These are phyloP conservation scores for Metacarcinus magister DNA, from an alignment of 2,888 invertebrate species.

Conservation along the genomic window DNA sequence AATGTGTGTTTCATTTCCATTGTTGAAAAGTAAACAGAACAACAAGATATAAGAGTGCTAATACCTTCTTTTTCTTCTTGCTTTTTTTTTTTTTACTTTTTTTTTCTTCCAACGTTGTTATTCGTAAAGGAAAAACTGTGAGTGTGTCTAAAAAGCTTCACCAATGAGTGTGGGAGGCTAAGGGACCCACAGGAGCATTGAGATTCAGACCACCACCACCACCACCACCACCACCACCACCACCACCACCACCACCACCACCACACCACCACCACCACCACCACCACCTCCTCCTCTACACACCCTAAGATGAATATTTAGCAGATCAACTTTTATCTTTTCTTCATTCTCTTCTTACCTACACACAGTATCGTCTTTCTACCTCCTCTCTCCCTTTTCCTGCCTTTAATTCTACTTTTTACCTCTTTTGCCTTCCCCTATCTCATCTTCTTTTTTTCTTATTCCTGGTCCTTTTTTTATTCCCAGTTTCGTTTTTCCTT, in stretches of 20 bases:
- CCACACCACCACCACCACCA: neutral
- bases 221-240: neutral
- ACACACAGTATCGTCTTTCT: neutral
- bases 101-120: too few species aligned
- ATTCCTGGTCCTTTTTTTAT: neutral
- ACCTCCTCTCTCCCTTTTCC: neutral
- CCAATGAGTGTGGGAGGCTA: too few species aligned
- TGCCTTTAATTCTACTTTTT: neutral
- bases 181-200: too few species aligned
- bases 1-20: too few species aligned
- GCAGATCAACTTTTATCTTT: neutral
- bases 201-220: neutral
- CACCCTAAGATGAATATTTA: neutral
- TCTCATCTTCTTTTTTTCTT: neutral
- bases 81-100: too few species aligned
- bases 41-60: too few species aligned
- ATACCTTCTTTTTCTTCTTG: too few species aligned
- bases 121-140: too few species aligned
- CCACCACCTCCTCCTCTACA: neutral
- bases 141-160: too few species aligned
- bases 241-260: neutral
- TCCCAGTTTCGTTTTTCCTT: neutral
- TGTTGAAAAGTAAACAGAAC: too few species aligned
- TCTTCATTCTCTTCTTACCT: neutral
- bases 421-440: neutral